Base-by-base conservation (phyloP, 2,113 vertebrate genomes). In the Pterocles orientalis region DNA sequence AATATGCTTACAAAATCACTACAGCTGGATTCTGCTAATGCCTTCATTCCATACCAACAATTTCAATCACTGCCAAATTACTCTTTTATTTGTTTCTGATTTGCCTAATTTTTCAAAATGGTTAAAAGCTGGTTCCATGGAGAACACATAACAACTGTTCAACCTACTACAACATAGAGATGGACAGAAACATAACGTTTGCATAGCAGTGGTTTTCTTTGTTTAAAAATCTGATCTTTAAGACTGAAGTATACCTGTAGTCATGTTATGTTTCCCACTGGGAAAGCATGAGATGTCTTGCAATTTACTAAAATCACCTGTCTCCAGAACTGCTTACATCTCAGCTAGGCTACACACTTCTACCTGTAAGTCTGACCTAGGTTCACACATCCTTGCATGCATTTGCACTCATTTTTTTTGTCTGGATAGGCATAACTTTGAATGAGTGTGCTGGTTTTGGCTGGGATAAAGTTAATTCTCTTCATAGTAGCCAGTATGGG, bases 1-100 rank as follows among this genome's bases (percentile, higher is more conserved):
- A 95, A 97, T 86, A 92, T 50, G 34, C 41, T 97, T 95, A 86
- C 41, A 79, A 78, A 92, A 70, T 94, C 58, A 53, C 92, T 92
- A 62, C 36, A 53, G 28, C 53, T 79, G 57, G 53, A 76, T 82
- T 34, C 21, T 79, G n/a, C 34, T 95, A 90, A 75, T 34, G 45
- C 31, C 34, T 82, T 93, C 43, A 65, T 54, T 92, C 56, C 24
- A 86, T 81, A 54, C 68, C 86, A 94, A 50, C 60, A 95, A 58
- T 69, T 97, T 92, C 28, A 89, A 84, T 56, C 43, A 64, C 36
- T 76, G 53, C 41, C 61, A 94, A 97, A 92, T 85, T 64, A 62
- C 8, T 85, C 12, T 78, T 31, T 79, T 94, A 82, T 73, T 95
- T 88, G 45, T 80, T 95, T 94, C 53, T 94, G 34, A 88, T 92